A percentile compares a stretch with the other conserved stretches of the same genome.
phyloP scores from a whole-genome alignment of 2,888 invertebrate species.

The Argyresthia goedartella region DNA sequence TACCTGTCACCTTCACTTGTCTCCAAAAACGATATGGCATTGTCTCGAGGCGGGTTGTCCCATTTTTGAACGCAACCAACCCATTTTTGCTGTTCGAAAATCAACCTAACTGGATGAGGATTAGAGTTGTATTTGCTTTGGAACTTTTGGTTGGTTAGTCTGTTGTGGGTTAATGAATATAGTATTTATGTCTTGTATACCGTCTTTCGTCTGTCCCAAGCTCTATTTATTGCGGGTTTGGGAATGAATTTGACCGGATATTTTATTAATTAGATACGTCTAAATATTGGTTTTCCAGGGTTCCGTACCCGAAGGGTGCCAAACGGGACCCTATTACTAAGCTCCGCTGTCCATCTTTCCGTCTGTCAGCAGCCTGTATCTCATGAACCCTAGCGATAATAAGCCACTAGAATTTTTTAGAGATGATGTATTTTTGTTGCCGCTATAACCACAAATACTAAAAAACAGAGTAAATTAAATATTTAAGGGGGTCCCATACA shows the following conservation, averaged over 20 bases:
- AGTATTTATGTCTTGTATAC: conserved; percentile 49
- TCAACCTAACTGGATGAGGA: neutral
- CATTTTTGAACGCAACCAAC: conserved; percentile 9
- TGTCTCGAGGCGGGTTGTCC: conserved; percentile 28
- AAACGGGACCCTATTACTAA: too few species aligned
- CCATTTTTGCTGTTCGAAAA: neutral
- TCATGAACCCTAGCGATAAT: too few species aligned
- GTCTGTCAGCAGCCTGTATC: too few species aligned
- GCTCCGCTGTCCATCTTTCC: too few species aligned
- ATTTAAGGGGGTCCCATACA: too few species aligned
- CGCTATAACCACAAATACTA: too few species aligned
- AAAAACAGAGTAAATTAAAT: too few species aligned
- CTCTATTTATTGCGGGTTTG: conserved; percentile 53
- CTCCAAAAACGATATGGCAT: conserved; percentile 56
- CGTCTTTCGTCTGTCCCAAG: conserved; percentile 44
- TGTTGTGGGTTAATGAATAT: conserved; percentile 15
- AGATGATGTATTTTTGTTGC: too few species aligned
- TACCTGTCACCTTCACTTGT: conserved; percentile 55
- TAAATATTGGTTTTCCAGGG: too few species aligned
- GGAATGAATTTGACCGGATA: conserved; percentile 42
- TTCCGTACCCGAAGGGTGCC: too few species aligned
- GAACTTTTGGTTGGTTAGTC: neutral
- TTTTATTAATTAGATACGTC: conserved; percentile 40
- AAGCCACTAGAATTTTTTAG: too few species aligned
- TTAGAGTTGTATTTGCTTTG: conserved; percentile 5